These are phyloP conservation scores for Rallus limicola DNA, from an alignment of 2,113 vertebrate species.

Conservation along the genomic window DNA sequence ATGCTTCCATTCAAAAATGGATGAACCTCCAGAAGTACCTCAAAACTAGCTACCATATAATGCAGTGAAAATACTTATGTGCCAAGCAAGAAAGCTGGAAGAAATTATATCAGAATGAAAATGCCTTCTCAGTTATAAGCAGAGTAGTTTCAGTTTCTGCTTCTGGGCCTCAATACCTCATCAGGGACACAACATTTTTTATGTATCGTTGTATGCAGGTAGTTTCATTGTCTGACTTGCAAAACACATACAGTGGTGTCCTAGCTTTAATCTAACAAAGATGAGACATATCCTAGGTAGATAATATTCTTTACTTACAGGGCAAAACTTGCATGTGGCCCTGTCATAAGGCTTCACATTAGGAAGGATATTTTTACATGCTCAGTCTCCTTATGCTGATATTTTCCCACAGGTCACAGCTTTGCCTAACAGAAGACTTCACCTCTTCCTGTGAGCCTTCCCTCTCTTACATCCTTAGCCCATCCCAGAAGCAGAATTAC, in stretches of 20 bases:
- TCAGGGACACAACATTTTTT: accelerated
- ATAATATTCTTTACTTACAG: background rate
- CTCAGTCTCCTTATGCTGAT: background rate
- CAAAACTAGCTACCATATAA: background rate
- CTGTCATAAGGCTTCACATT: background rate
- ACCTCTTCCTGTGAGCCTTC: accelerated
- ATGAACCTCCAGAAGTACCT: background rate
- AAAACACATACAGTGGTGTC: background rate
- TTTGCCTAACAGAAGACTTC: background rate
- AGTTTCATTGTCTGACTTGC: background rate
- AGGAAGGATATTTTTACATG: background rate
- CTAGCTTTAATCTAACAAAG: background rate
- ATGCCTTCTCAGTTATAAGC: background rate
- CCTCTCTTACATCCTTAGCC: background rate
- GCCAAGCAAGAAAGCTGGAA: background rate
- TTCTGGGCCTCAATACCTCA: background rate
- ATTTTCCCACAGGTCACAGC: background rate
- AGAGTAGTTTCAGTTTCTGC: background rate
- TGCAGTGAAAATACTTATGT: background rate
- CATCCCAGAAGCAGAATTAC: background rate
- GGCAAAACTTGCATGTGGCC: accelerated
- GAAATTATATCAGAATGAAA: background rate
- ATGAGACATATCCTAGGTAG: too few relatives aligned
- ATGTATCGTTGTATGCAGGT: background rate
- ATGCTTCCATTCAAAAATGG: accelerated